Evolutionary conservation across 2,797 vertebrate genomes (phyloP), one percentile per base, ranked within the genome.

Genomic region (Hydrophis major): DNA sequence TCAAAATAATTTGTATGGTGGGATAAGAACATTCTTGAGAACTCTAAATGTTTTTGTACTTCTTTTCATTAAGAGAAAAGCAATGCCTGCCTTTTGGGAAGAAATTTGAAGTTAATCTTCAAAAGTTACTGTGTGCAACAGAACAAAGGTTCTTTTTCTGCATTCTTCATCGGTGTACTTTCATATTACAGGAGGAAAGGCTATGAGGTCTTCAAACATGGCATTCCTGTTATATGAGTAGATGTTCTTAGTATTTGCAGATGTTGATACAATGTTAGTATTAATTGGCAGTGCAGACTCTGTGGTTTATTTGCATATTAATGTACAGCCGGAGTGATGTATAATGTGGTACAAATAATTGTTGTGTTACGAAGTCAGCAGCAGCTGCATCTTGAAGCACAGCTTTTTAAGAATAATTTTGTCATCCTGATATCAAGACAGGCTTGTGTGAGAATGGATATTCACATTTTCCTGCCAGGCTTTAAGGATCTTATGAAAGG

Each of bases 1-100:
- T 83, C 20, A 93, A 88, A 89, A 89, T 89, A 61, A 61, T 27
- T 47, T 89, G 74, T 27, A 16, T 25, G 12, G 83, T 93, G 93
- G 88, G 14, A 0, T 0, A 87, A 60, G 20, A 69, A 57, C 56
- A 27, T 93, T 94, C 89, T 92, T 87, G 83, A 89, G 78, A 28
- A 61, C 63, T 78, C 57, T 91, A 89, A 86, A 50, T 89, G 59
- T 13, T 59, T 89, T 61, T 91, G 14, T 78, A 83, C 83, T 87
- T 57, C 61, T 2, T 37, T 87, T 50, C 78, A 16, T 89, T 63
- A 0, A 10, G 25, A 87, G 93, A 0, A 63, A 89, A 91, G 37
- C 47, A 92, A 86, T 25, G 22, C 59, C 47, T 89, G 22, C 56
- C 83, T 8, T 87, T 53, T 42, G 59, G 47, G 8, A 61, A 20